phyloP scores from a whole-genome alignment of 1,140 invertebrate genomes.

The Drosophila guanche region DNA sequence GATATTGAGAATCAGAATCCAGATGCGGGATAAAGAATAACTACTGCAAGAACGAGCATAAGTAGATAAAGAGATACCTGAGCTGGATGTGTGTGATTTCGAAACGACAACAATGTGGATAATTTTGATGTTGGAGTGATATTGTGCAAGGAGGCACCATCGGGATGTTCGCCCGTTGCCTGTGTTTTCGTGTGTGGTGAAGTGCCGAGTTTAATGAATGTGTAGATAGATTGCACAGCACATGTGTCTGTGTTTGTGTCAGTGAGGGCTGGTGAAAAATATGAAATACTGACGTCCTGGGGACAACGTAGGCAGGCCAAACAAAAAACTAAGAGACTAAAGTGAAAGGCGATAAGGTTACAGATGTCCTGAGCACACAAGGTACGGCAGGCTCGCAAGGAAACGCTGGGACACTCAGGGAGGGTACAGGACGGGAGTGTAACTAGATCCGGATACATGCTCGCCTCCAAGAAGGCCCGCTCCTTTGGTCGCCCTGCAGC shows the following conservation, averaged over 20 bases:
- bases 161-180: slow-evolving; percentile 45
- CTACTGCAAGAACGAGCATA: slow-evolving; percentile 11
- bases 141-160: slow-evolving; percentile 42
- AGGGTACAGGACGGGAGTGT: slow-evolving; percentile 43
- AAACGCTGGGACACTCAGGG: slow-evolving; percentile 13
- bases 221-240: slow-evolving; percentile 30
- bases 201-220: slow-evolving; percentile 60
- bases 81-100: slow-evolving; percentile 6
- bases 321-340: slow-evolving; percentile 60
- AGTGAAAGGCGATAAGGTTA: slow-evolving; percentile 73
- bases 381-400: slow-evolving; percentile 12
- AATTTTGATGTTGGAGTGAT: slow-evolving; percentile 29
- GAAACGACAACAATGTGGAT: slow-evolving; percentile 28
- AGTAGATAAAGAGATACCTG: too few species aligned
- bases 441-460: slow-evolving; percentile 76
- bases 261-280: slow-evolving; percentile 35
- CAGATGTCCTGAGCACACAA: slow-evolving; percentile 73
- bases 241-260: slow-evolving; percentile 29
- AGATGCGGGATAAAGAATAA: slow-evolving; percentile 31
- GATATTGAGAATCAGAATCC: background rate
- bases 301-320: slow-evolving; percentile 52
- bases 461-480: slow-evolving; percentile 66
- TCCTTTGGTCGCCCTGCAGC: slow-evolving; percentile 35
- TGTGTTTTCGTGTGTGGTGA: slow-evolving; percentile 39
- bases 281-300: slow-evolving; percentile 66